A percentile compares a stretch with the other conserved stretches of the same genome.
Evolutionary conservation across 1,140 invertebrate species (phyloP).

Genomic region (Kradibia gibbosae): DNA sequence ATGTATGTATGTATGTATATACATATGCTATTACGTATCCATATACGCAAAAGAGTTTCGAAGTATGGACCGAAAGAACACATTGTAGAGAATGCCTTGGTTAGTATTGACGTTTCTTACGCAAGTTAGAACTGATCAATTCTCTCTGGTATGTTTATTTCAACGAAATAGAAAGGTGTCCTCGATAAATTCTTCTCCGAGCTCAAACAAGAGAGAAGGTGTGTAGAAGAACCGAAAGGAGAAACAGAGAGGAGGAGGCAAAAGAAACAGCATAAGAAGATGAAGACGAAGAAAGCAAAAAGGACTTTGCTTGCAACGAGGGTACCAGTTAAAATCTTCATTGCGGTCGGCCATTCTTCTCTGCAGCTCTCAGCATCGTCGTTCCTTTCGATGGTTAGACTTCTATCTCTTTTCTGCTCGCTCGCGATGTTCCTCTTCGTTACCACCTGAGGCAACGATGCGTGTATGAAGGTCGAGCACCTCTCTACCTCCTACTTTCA

Average conservation of each 20-base stretch:
- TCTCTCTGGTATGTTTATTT: slow-evolving; percentile 28
- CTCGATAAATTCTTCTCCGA: slow-evolving; percentile 58
- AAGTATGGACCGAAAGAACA: neutral
- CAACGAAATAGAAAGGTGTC: slow-evolving; percentile 47
- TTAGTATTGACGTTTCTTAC: neutral
- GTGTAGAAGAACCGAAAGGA: slow-evolving; percentile 31
- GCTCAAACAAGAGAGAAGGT: neutral
- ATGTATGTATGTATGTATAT: no score
- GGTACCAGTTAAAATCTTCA: slow-evolving; percentile 70
- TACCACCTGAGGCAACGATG: slow-evolving; percentile 65
- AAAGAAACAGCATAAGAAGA: slow-evolving; percentile 28
- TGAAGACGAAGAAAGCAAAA: slow-evolving; percentile 46
- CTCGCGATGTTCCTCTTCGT: slow-evolving; percentile 46
- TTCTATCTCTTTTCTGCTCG: slow-evolving; percentile 40
- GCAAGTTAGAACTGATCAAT: slow-evolving; percentile 15
- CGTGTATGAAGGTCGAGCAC: slow-evolving; percentile 57
- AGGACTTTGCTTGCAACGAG: slow-evolving; percentile 53
- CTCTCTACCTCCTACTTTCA: slow-evolving; percentile 17
- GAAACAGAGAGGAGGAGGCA: slow-evolving; percentile 48
- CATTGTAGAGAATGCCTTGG: neutral
- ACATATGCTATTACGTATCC: no score
- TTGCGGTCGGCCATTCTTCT: slow-evolving; percentile 69
- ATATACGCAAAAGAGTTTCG: no score
- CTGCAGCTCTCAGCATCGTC: slow-evolving; percentile 47
- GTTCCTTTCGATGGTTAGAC: slow-evolving; percentile 49